Percentiles rank a stretch among this genome's conserved stretches.
These are phyloP conservation scores for Pseudorhombus dupliciocellatus DNA, from an alignment of 2,113 vertebrate species.

Conservation along the genomic window DNA sequence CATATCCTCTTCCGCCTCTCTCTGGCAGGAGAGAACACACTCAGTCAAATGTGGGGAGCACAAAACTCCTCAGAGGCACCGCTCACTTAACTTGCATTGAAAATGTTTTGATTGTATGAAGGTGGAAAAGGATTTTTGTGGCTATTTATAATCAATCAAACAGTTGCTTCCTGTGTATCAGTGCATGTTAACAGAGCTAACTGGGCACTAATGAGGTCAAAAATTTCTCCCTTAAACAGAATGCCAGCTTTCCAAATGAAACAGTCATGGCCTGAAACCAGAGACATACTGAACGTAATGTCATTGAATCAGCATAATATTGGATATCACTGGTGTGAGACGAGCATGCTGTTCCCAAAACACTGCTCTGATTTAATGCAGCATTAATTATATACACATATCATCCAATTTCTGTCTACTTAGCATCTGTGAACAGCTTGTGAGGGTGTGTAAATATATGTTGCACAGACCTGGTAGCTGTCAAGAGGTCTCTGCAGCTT, in stretches of 20 bases:
- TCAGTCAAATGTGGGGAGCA: constrained; percentile 80
- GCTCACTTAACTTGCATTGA: not conserved
- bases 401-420: not conserved
- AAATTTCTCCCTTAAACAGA: constrained; percentile 35
- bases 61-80: constrained; percentile 24
- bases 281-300: constrained; percentile 25
- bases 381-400: not conserved
- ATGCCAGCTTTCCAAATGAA: constrained; percentile 34
- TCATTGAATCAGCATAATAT: constrained; percentile 32
- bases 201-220: constrained; percentile 22
- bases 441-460: not conserved
- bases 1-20: constrained; percentile 94
- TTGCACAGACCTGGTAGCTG: constrained; percentile 92
- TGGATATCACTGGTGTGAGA: constrained; percentile 16
- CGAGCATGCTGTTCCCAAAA: constrained; percentile 16
- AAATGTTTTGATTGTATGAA: not conserved
- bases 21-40: constrained; percentile 95
- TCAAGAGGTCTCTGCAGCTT: constrained; percentile 94
- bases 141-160: not conserved
- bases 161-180: constrained; percentile 5
- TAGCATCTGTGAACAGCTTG: not conserved
- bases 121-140: not conserved
- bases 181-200: constrained; percentile 19
- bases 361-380: constrained; percentile 13
- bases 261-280: constrained; percentile 27